Conservation (phyloP, 1,140 invertebrate genomes). For the Megalonaias nervosa region DNA sequence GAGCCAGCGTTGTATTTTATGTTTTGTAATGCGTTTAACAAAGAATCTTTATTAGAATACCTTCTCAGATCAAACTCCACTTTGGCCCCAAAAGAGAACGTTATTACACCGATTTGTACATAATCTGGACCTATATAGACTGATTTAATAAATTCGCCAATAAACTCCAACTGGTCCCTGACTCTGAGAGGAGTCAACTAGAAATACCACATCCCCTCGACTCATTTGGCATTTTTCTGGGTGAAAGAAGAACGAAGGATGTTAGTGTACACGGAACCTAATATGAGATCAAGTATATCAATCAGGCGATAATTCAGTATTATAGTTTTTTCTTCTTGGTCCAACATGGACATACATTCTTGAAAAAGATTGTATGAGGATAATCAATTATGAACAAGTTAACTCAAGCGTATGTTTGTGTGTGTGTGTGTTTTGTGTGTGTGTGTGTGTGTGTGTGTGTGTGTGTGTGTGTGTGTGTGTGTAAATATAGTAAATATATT, state of each 20-base stretch:
- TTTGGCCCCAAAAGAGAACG: conserved; percentile 7
- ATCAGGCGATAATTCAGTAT: no score
- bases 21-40: conserved; percentile 7
- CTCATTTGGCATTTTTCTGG: conserved; percentile 10
- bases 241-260: background rate
- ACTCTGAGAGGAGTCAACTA: conserved; percentile 10
- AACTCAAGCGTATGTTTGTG: no score
- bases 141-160: conserved; percentile 13
- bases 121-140: conserved; percentile 8
- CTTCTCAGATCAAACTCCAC: conserved; percentile 4
- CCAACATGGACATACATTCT: no score
- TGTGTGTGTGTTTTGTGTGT: no score
- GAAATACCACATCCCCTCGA: conserved; percentile 9
- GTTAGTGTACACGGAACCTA: no score
- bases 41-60: background rate
- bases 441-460: no score
- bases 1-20: conserved; percentile 13
- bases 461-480: no score
- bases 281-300: no score
- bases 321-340: no score
- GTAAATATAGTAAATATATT: no score
- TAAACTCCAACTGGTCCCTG: conserved; percentile 15
- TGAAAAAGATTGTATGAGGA: no score
- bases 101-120: conserved; percentile 8
- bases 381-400: no score